A percentile compares a stretch with the other conserved stretches of the same genome.
phyloP scores from a whole-genome alignment of 2,888 invertebrate genomes.

The Flabesymbios commensalis region DNA sequence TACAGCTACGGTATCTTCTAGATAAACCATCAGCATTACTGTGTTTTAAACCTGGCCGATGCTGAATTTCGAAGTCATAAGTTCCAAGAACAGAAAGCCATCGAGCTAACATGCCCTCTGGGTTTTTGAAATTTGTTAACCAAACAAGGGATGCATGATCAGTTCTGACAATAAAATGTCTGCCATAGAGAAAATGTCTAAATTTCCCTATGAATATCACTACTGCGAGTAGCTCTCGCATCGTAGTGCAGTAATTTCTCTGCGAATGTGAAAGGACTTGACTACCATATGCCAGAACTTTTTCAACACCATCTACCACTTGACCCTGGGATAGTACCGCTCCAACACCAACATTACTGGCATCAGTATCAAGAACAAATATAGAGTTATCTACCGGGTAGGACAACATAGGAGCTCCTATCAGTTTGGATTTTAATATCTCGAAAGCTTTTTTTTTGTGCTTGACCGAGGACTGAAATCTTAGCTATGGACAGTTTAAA shows the following conservation, averaged over 20 bases:
- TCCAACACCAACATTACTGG: too few relatives aligned
- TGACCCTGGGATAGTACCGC: slow-evolving; percentile 14
- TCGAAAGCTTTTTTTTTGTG: too few relatives aligned
- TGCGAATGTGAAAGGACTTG: slow-evolving; percentile 2
- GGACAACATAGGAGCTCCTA: too few relatives aligned
- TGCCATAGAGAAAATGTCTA: slow-evolving; percentile 16
- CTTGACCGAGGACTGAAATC: too few relatives aligned
- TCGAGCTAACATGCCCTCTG: not conserved
- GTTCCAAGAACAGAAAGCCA: not conserved
- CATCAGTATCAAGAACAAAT: too few relatives aligned
- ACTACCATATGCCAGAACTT: slow-evolving; percentile 14
- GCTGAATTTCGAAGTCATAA: not conserved
- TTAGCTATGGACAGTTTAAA: too few relatives aligned
- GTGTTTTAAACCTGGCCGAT: not conserved
- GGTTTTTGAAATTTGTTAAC: not conserved
- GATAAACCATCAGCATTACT: slow-evolving; percentile 6
- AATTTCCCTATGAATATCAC: slow-evolving; percentile 11
- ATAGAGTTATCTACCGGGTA: too few relatives aligned
- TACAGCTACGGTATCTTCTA: not conserved
- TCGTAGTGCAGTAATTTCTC: slow-evolving; percentile 13
- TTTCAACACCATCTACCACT: slow-evolving; percentile 8
- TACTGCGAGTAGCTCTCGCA: slow-evolving; percentile 12
- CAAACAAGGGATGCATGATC: slow-evolving; percentile 14
- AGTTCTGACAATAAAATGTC: slow-evolving; percentile 5
- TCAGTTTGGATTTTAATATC: too few relatives aligned